phyloP scores from a whole-genome alignment of 2,113 vertebrate genomes.

The Alectura lathami region DNA sequence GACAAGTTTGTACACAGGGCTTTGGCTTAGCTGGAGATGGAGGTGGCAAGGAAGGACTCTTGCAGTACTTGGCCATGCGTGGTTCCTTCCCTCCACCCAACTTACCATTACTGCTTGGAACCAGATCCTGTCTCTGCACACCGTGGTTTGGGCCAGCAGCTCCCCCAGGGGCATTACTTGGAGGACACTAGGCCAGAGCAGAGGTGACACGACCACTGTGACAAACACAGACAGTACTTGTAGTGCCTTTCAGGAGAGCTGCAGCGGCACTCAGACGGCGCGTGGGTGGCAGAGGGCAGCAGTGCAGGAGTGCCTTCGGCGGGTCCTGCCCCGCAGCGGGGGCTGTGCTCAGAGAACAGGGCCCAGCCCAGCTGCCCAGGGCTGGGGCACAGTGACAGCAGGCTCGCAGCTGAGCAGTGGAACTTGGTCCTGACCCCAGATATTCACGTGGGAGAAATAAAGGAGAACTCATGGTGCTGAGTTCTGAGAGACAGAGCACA shows the following conservation, averaged over 20 bases:
- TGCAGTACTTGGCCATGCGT: not conserved
- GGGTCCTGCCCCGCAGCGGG: rapidly evolving
- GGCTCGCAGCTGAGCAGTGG: not conserved
- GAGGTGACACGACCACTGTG: not conserved
- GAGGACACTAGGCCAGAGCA: not conserved
- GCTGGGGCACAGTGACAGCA: not conserved
- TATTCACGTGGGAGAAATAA: not conserved
- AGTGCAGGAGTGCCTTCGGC: not conserved
- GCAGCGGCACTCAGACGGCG: not conserved
- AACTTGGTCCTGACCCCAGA: not conserved
- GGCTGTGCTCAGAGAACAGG: not conserved
- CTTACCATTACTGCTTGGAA: not conserved
- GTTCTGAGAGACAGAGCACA: not conserved
- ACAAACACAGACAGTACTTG: not conserved
- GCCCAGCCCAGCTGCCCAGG: not conserved
- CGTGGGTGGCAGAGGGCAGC: not conserved
- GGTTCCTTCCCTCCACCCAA: not conserved
- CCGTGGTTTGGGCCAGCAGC: not conserved
- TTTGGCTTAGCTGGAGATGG: not conserved
- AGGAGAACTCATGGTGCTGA: not conserved
- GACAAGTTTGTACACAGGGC: not conserved
- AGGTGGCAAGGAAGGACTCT: not conserved
- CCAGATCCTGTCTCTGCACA: not conserved
- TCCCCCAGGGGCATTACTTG: not conserved
- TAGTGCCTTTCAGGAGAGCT: not conserved